Evolutionary conservation across 2,888 invertebrate genomes (phyloP), one percentile per base, ranked within the genome.

Genomic region (Tricholauxania praeusta): DNA sequence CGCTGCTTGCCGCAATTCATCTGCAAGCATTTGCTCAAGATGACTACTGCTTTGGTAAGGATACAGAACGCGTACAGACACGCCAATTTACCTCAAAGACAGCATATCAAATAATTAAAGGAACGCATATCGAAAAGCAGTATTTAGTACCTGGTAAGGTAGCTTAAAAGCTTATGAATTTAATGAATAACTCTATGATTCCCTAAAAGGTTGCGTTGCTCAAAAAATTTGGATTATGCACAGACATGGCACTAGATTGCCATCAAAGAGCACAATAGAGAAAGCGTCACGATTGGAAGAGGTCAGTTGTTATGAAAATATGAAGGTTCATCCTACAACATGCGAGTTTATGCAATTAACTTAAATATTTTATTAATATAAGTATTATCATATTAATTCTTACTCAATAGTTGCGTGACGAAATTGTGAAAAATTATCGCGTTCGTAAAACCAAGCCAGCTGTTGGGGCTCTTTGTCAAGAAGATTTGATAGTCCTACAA

Each of bases 141-240:
- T 91, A 92, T 76, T 89, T 89, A 68, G 90, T 94, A 55, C 92
- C 92, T 78, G 91, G 94, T 93, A 87, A 90, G 90, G 39, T 14
- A 39, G 12, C 32, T 15, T 57, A 19, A 17, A 15, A 32, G 12
- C 6, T 32, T 28, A 22, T 19, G 48, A 63, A 12, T 63, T 12
- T 17, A 22, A 57, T 14, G 14, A 12, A 15, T 12, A 28, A 28
- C 4, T 12, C 32, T 14, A 48, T n/a, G 17, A 48, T 39, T 62
- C 39, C n/a, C n/a, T 51, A 51, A 51, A 84, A 94, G 94, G 92
- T 79, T 95, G 95, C 80, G 88, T 89, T 73, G 91, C 94, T 0
- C 86, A 89, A 1, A 93, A 93, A 78, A 90, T 94, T 73, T 95
- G 94, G 94, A 89, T 92, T 81, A 84, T 93, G 63, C 90, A 89